A percentile compares a stretch with the other conserved stretches of the same genome.
phyloP scores from a whole-genome alignment of 2,113 vertebrate genomes.

The Dasyurus viverrinus region DNA sequence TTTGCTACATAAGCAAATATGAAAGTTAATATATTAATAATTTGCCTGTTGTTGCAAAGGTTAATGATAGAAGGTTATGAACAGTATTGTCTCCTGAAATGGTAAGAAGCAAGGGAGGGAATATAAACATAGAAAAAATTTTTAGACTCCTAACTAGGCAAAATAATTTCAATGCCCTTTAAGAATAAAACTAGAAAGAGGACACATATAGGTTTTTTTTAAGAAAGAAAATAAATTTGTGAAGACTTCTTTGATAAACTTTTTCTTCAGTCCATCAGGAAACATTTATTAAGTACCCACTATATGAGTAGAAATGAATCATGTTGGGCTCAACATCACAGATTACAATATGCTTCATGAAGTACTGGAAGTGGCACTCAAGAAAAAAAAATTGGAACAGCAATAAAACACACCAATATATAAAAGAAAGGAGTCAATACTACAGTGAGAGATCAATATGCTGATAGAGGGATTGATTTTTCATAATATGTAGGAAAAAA shows the following conservation, averaged over 20 bases:
- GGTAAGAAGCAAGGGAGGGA: too few relatives aligned
- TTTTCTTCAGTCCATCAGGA: background rate
- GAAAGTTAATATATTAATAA: background rate
- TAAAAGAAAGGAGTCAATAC: background rate
- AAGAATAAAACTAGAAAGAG: background rate
- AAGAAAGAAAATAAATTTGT: background rate
- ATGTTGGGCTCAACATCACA: background rate
- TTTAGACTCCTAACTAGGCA: background rate
- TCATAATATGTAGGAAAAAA: background rate
- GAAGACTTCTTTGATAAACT: background rate
- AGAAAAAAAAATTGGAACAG: background rate
- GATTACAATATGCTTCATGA: background rate
- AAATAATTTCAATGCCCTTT: background rate
- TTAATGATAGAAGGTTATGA: background rate
- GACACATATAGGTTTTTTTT: background rate
- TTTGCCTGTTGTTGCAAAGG: background rate
- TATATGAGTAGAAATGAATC: background rate
- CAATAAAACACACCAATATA: background rate
- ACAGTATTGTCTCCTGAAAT: background rate
- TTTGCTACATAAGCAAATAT: background rate
- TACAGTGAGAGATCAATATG: background rate
- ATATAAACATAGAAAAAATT: too few relatives aligned
- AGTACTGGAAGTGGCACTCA: background rate
- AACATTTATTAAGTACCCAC: background rate
- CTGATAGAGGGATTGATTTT: background rate